Conservation (phyloP, 2,797 vertebrate species). For the Passerculus sandwichensis region DNA sequence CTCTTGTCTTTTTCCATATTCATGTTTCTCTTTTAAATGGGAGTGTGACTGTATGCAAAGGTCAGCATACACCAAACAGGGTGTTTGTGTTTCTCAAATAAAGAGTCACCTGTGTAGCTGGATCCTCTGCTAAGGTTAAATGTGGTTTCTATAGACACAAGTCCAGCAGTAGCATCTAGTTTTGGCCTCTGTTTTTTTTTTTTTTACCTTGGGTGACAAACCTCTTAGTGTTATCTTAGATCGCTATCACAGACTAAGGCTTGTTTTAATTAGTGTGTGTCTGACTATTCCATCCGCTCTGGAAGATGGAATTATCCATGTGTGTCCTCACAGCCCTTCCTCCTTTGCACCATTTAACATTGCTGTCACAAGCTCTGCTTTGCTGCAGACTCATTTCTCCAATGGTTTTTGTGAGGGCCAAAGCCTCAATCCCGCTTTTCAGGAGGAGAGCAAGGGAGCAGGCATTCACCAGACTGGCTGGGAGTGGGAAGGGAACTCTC, state of each 20-base stretch:
- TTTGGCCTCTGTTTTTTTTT: background rate
- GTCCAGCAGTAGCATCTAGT: background rate
- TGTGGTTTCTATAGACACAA: slow-evolving; percentile 31
- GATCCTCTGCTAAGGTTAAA: slow-evolving; percentile 6
- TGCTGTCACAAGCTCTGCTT: background rate
- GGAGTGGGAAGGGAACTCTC: background rate
- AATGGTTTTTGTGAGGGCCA: background rate
- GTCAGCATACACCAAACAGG: background rate
- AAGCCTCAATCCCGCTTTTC: background rate
- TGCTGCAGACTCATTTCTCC: background rate
- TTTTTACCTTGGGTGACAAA: slow-evolving; percentile 4
- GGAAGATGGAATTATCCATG: background rate
- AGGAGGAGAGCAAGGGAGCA: background rate
- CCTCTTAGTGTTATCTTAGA: slow-evolving; percentile 37
- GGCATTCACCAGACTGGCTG: background rate
- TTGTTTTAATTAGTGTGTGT: slow-evolving; percentile 46
- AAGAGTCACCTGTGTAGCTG: background rate
- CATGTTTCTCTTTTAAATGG: background rate
- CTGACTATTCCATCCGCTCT: background rate
- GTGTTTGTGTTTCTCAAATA: background rate
- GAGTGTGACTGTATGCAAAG: background rate
- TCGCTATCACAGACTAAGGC: slow-evolving; percentile 33
- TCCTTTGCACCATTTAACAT: background rate
- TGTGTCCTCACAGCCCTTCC: background rate
- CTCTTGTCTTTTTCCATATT: background rate